A percentile compares a stretch with the other conserved stretches of the same genome.
phyloP scores from a whole-genome alignment of 2,113 vertebrate genomes.

The Oreocharis arfaki region DNA sequence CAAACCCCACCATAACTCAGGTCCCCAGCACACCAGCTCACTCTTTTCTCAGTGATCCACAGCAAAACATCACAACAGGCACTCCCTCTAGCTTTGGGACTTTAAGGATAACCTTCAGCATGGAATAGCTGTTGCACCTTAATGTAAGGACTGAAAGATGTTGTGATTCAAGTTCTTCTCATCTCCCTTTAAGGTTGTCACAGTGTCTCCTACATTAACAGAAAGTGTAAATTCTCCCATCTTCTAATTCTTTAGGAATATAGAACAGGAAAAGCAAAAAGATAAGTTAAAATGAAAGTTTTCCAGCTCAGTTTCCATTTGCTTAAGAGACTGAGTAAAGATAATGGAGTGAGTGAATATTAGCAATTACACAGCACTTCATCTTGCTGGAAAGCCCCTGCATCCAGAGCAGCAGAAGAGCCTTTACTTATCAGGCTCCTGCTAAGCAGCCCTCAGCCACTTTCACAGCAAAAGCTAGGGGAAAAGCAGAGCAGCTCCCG shows the following conservation, averaged over 20 bases:
- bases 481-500: background rate
- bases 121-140: background rate
- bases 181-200: background rate
- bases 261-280: background rate
- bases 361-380: background rate
- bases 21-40: background rate
- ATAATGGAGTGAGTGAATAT: background rate
- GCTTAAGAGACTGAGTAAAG: background rate
- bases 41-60: background rate
- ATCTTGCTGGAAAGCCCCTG: background rate
- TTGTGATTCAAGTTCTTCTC: background rate
- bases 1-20: background rate
- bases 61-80: background rate
- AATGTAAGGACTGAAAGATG: background rate
- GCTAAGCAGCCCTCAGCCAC: background rate
- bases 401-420: background rate
- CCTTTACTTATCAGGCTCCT: background rate
- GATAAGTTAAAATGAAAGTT: background rate
- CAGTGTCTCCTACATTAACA: background rate
- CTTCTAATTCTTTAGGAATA: background rate
- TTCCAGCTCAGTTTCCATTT: background rate
- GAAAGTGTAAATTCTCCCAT: background rate
- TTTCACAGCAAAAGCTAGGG: background rate
- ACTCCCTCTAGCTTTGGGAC: background rate
- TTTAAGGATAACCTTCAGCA: background rate